Base-by-base conservation (phyloP, 2,797 vertebrate species). In the Schizopygopsis malacanthus region DNA sequence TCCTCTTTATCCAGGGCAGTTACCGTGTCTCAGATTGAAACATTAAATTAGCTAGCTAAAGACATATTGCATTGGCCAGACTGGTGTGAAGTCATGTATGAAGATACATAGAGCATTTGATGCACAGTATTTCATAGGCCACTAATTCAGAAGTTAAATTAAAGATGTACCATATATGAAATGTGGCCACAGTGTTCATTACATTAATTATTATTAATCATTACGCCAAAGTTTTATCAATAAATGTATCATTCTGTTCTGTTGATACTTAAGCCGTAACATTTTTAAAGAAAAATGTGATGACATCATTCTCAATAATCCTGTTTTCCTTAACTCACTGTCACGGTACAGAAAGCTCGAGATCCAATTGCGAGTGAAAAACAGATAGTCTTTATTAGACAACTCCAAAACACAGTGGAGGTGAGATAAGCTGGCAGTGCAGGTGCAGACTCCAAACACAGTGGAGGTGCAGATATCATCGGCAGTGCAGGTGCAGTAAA, bases 281-380 rank as follows among this genome's bases (percentile, higher is more conserved):
- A 50, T 65, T 79, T 79, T 47, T 16, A 11, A 61, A 56, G 33
- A 18, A 33, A 61, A 39, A 43, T 22, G 59, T 39, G 16, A 33
- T 56, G 37, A 79, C 63, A 78, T 50, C 61, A 56, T 50, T 37
- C 59, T 54, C 50, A 84, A 56, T 70, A 33, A 77, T 70, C 50
- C 65, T 11, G 16, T 45, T 84, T 56, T 75, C 39, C 16, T 4
- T 59, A 73, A 82, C 15, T 84, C 22, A 56, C n/a, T 13, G 59
- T n/a, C n/a, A n/a, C n/a, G n/a, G n/a, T n/a, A n/a, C n/a, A n/a
- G n/a, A n/a, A n/a, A n/a, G n/a, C n/a, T n/a, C n/a, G n/a, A n/a
- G n/a, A n/a, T n/a, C n/a, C n/a, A n/a, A n/a, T n/a, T n/a, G n/a
- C n/a, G n/a, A n/a, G n/a, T n/a, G n/a, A n/a, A n/a, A n/a, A n/a